Percentiles rank a stretch among this genome's conserved stretches.
These are phyloP conservation scores for Metaphire vulgaris DNA, from an alignment of 1,140 invertebrate species.

Conservation along the genomic window DNA sequence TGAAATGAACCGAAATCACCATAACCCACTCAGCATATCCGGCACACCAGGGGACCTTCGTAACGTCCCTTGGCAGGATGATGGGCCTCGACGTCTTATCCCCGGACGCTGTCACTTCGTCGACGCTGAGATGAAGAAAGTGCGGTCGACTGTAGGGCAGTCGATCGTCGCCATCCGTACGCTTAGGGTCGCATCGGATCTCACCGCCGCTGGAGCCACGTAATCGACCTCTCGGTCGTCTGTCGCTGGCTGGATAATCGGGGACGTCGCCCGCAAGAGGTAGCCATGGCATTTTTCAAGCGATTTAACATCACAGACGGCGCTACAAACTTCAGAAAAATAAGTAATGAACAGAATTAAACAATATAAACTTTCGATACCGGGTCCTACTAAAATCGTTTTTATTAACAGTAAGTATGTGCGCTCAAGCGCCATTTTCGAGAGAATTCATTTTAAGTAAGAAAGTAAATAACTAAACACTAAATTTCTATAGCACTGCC, in stretches of 20 bases:
- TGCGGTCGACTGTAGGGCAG: conserved; percentile 64
- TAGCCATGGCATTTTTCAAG: not conserved
- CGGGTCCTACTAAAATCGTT: not conserved
- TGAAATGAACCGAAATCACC: no score
- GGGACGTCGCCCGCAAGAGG: not conserved
- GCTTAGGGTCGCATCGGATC: not conserved
- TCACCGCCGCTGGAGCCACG: no score
- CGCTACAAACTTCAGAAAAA: not conserved
- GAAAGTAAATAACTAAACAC: no score
- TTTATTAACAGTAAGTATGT: not conserved
- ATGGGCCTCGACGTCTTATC: conserved; percentile 72
- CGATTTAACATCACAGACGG: not conserved
- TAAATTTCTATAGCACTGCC: no score
- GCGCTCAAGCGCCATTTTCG: not conserved
- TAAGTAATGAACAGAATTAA: not conserved
- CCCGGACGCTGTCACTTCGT: conserved; percentile 65
- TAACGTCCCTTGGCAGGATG: conserved; percentile 68
- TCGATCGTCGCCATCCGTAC: not conserved
- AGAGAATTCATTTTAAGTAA: not conserved
- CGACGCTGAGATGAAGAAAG: conserved; percentile 64
- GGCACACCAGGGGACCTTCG: conserved; percentile 64
- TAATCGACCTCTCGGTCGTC: not conserved
- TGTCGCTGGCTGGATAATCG: not conserved
- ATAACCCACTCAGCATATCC: conserved; percentile 74
- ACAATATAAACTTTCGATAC: not conserved